Evolutionary conservation across 2,888 invertebrate genomes (phyloP).

Genomic region (Tanytarsus gracilentus): DNA sequence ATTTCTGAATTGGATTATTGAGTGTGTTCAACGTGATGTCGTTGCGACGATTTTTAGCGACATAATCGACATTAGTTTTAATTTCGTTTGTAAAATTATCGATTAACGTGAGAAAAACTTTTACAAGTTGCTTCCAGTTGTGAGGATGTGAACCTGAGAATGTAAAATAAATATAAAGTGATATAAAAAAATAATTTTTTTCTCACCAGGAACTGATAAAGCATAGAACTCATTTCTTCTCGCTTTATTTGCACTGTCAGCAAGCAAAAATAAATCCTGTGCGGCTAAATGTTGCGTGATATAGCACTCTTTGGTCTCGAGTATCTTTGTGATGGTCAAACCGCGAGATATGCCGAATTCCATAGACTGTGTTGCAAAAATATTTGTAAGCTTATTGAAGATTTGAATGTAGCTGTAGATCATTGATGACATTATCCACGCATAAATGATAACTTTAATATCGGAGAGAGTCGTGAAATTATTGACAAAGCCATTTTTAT

Average conservation of each 20-base stretch:
- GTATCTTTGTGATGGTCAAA: conserved; percentile 52
- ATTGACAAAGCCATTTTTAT: background rate
- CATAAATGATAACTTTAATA: conserved; percentile 48
- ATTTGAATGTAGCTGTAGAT: conserved; percentile 61
- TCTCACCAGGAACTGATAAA: conserved; percentile 74
- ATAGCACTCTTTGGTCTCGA: conserved; percentile 47
- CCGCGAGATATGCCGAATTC: conserved; percentile 50
- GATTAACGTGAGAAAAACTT: conserved; percentile 54
- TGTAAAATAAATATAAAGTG: too few relatives aligned
- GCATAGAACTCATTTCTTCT: conserved; percentile 60
- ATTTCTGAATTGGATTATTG: conserved; percentile 15
- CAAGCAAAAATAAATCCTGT: conserved; percentile 59
- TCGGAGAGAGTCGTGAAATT: conserved; percentile 30
- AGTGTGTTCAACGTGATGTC: conserved; percentile 35
- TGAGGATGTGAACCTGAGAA: too few relatives aligned
- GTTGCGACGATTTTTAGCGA: background rate
- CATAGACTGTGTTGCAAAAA: conserved; percentile 61
- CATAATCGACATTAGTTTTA: conserved; percentile 43
- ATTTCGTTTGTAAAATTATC: conserved; percentile 57
- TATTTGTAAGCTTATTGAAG: conserved; percentile 60
- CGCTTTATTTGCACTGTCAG: conserved; percentile 46
- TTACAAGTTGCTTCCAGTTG: conserved; percentile 69
- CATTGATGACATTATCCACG: conserved; percentile 60
- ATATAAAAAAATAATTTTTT: too few relatives aligned
- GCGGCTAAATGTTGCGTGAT: conserved; percentile 68